Base-by-base conservation (phyloP, 2,797 vertebrate genomes). In the Malacoraja senta region DNA sequence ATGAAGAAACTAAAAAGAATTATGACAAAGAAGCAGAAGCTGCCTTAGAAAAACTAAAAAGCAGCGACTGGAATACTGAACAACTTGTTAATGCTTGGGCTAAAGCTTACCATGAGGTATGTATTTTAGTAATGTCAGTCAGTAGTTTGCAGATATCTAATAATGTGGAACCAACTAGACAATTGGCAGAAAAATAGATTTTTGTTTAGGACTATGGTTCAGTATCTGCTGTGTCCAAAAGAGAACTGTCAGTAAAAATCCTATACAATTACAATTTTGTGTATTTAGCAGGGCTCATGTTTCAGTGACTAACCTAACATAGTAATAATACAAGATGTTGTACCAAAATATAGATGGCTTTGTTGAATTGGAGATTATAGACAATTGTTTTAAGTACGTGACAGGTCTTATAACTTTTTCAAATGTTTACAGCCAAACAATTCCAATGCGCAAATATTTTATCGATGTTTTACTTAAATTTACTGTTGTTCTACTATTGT, bases 61-160 rank as follows among this genome's bases (percentile, higher is more conserved):
- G 95, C 0, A 97, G 97, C 93, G 97, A 98, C 86, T 94, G 97
- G 1, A 98, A 98, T 44, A 94, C 98, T 6, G 97, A 98, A 94
- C 96, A 97, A 76, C 96, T 99, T 94, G 96, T 98, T 93, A 97
- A 96, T 77, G 94, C 96, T 0, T 99, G 99, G 99, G 97, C 97
- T 94, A 98, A 96, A 95, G 96, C 97, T 29, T 99, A 99, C 93
- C 96, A 96, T 1, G 98, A 99, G 97, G 99, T 99, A 95, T 96
- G 94, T n/a, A 88, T 8, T 38, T 94, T 94, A 93, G 86, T 93
- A 94, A 93, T 93, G 0, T 74, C 32, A n/a, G 44, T 58, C 61
- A 32, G 10, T 3, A 76, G 71, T 8, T 76, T 76, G 29, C 29
- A 65, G 32, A 3, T 21, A 32, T 65, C 63, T 19, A 12, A 68